phyloP scores from a whole-genome alignment of 2,113 vertebrate species.

The Psittacula cyanocephala region DNA sequence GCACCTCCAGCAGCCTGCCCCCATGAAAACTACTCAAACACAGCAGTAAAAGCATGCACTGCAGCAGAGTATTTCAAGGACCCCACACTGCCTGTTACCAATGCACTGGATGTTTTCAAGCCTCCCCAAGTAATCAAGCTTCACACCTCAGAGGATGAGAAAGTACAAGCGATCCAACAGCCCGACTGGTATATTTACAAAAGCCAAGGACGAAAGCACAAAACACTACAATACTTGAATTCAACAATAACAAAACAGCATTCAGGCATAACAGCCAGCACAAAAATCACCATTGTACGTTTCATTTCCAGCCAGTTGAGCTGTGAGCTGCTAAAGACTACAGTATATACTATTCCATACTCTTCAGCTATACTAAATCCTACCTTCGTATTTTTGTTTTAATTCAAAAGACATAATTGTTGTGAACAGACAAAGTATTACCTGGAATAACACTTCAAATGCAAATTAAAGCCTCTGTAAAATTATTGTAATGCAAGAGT shows the following conservation, averaged over 20 bases:
- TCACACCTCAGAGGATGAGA: not conserved
- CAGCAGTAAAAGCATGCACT: fast-evolving
- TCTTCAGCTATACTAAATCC: not conserved
- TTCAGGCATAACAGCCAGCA: not conserved
- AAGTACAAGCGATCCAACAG: fast-evolving
- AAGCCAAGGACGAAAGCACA: not conserved
- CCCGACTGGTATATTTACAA: not conserved
- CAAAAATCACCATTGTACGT: conserved; percentile 12
- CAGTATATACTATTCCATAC: not conserved
- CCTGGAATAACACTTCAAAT: conserved; percentile 62
- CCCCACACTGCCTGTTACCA: not conserved
- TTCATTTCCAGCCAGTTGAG: not conserved
- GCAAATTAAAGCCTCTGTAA: conserved; percentile 53
- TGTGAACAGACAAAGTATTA: conserved; percentile 43
- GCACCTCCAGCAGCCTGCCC: not conserved
- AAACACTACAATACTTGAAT: not conserved
- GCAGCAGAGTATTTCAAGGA: not conserved
- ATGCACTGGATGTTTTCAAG: fast-evolving
- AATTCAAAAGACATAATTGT: not conserved
- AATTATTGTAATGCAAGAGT: conserved; percentile 59
- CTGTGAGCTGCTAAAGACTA: not conserved
- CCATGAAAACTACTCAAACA: not conserved
- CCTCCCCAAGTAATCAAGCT: not conserved
- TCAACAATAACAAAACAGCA: conserved; percentile 55
- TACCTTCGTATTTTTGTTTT: not conserved